Conservation (phyloP, 2,797 vertebrate species). For the Microhierax caerulescens region DNA sequence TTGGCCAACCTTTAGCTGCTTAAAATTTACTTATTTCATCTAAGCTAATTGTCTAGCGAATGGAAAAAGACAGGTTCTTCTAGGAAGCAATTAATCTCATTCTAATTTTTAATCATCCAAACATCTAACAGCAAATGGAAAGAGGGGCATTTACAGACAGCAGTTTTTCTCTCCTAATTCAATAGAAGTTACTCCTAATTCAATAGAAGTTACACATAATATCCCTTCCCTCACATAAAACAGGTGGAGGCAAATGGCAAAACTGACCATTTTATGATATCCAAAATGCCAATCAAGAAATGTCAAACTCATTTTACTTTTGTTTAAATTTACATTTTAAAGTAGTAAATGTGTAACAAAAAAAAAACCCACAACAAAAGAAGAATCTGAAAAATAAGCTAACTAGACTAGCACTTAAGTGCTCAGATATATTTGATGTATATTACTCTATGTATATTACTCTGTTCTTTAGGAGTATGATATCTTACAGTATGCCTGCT, state of each 20-base stretch:
- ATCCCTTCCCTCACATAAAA: not conserved
- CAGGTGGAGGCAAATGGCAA: not conserved
- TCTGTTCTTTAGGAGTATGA: not conserved
- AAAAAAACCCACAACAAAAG: not conserved
- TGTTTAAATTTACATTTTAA: too few relatives aligned
- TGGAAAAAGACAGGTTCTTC: not conserved
- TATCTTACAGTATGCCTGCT: not conserved
- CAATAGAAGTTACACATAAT: not conserved
- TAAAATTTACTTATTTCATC: not conserved
- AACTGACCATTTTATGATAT: not conserved
- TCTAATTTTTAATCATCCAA: not conserved
- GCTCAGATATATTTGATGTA: accelerated
- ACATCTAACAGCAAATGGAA: not conserved
- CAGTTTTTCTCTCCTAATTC: not conserved
- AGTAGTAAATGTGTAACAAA: accelerated
- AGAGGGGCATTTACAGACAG: not conserved
- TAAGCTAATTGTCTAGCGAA: not conserved
- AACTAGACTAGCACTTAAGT: not conserved
- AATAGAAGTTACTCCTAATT: not conserved
- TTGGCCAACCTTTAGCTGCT: not conserved
- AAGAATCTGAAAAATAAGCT: not conserved
- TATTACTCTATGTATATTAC: not conserved
- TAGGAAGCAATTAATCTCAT: not conserved
- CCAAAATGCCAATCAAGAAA: not conserved
- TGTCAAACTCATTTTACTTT: not conserved